Evolutionary conservation across 2,113 vertebrate species (phyloP), one percentile per base, ranked within the genome.

Genomic region (Saguinus midas): DNA sequence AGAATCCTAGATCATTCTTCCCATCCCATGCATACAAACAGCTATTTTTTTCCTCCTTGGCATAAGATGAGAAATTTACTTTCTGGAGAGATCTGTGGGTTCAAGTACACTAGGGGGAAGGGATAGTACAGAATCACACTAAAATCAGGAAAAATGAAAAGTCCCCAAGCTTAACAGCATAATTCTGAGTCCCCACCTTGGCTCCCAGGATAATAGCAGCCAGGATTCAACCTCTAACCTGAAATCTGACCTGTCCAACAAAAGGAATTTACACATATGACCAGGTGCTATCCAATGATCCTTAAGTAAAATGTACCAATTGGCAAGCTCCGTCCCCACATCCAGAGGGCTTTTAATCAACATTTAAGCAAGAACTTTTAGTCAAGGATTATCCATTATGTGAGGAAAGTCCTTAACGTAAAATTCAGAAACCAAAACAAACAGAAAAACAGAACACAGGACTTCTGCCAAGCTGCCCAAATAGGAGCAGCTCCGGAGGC

Each of bases 341-440:
- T 25, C 29, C 17, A 58, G 48, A 94, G 6, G n/a, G 32, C 70
- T 78, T 94, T 48, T 78, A 70, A 76, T 40, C 40, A 50, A 48
- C 55, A 27, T 81, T 91, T 82, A 68, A 91, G 78, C 8, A 50
- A 13, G 17, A 73, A 48, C 4, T 43, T 84, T 88, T 16, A 55
- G 20, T 79, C 11, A 43, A 88, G 50, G 45, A 72, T 57, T 45
- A 55, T 64, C 6, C 45, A 57, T 64, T 82, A 40, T 27, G 68
- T 64, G 70, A 82, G 37, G 5, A 57, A 89, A 92, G 29, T 84
- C 61, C 58, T 87, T 61, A 52, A 37, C 50, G 75, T 13, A 1
- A 84, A 72, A 84, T 50, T 32, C 58, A 79, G 78, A 80, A 57
- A 84, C 58, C 43, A 72, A 92, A 96, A 57, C 35, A 87, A 94